Conservation (phyloP, 2,113 vertebrate species). For the Cebidichthys violaceus region DNA sequence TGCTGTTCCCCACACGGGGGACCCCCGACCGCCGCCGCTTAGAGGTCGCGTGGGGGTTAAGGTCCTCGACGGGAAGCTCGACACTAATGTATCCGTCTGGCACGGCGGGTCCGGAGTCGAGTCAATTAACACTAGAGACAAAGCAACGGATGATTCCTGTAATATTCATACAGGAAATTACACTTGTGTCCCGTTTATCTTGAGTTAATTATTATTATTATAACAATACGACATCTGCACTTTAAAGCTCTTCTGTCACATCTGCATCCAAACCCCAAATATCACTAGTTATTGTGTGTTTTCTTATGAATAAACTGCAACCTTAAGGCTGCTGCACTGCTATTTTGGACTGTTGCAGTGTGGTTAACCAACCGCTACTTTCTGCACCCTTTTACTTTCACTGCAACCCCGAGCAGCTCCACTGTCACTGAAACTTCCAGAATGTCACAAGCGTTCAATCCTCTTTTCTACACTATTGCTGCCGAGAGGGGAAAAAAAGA, state of each 20-base stretch:
- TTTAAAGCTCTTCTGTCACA: background rate
- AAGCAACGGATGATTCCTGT: conserved; percentile 5
- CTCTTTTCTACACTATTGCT: background rate
- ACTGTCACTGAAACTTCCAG: conserved; percentile 64
- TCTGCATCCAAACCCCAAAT: background rate
- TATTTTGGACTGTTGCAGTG: conserved; percentile 8
- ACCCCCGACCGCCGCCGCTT: conserved; percentile 53
- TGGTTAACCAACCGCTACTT: conserved; percentile 32
- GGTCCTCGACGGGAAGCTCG: conserved; percentile 48
- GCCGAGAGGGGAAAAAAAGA: background rate
- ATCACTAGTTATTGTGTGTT: background rate
- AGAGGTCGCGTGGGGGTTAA: conserved; percentile 70
- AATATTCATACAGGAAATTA: background rate
- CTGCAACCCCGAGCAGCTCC: conserved; percentile 38
- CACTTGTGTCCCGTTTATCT: background rate
- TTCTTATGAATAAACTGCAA: background rate
- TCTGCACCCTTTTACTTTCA: conserved; percentile 37
- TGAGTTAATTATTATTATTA: background rate
- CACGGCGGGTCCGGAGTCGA: conserved; percentile 15
- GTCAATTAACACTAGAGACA: conserved; percentile 49
- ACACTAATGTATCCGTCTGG: conserved; percentile 67
- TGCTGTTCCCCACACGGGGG: conserved; percentile 61
- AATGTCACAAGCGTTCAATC: conserved; percentile 26
- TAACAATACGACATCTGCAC: background rate
- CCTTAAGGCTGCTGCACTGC: conserved; percentile 7